Evolutionary conservation across 2,888 invertebrate species (phyloP).

Genomic region (Apodemia zela): DNA sequence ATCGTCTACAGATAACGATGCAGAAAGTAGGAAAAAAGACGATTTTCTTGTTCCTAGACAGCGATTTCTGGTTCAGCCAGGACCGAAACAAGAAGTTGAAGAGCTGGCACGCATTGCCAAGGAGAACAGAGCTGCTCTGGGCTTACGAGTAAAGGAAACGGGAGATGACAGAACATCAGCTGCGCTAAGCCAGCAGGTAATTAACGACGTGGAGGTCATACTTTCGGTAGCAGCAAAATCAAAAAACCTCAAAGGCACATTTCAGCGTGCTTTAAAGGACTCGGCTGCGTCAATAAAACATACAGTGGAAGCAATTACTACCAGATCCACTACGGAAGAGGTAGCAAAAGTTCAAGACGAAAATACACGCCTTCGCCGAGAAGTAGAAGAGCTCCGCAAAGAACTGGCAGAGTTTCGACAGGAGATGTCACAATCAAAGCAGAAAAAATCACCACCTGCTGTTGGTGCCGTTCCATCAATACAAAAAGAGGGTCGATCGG

Average conservation of each 20-base stretch:
- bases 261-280: background rate
- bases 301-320: background rate
- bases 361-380: background rate
- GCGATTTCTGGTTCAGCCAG: no score
- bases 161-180: background rate
- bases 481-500: background rate
- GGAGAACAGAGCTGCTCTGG: background rate
- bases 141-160: background rate
- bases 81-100: background rate
- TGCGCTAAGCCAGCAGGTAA: background rate
- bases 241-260: slow-evolving; percentile 11
- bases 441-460: background rate
- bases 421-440: background rate
- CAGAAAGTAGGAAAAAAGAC: background rate
- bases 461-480: no score
- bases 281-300: background rate
- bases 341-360: background rate
- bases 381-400: slow-evolving; percentile 1
- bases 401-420: background rate
- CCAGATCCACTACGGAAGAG: background rate
- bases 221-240: background rate
- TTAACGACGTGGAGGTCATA: background rate
- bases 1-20: background rate
- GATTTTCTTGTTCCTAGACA: no score
- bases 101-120: background rate